These are phyloP conservation scores for Chironex yamaguchii DNA, from an alignment of 30 jellyfish, hydroid and myxozoan genomes.

Conservation along the genomic window DNA sequence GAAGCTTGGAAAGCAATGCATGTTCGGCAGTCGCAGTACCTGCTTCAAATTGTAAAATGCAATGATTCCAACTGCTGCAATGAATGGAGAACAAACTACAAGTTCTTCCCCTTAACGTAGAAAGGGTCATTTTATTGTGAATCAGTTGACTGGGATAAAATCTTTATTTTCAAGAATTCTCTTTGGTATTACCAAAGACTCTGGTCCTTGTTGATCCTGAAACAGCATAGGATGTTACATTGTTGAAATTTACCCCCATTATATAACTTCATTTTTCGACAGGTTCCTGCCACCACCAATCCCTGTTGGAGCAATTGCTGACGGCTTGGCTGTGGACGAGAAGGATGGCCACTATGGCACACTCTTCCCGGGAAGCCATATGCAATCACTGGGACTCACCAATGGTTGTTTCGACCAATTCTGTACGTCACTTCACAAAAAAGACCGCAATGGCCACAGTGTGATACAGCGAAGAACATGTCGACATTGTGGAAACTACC, in stretches of 20 bases:
- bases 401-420: neutral
- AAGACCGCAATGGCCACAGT: neutral
- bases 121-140: neutral
- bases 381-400: constrained; percentile 1
- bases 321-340: neutral
- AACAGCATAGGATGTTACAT: neutral
- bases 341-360: neutral
- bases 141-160: neutral
- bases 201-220: constrained; percentile 2
- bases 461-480: neutral
- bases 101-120: neutral
- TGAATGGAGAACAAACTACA: neutral
- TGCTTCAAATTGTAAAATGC: neutral
- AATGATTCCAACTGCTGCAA: constrained; percentile 1
- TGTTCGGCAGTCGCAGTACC: neutral
- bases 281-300: neutral
- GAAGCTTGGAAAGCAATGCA: neutral
- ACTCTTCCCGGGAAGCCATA: neutral
- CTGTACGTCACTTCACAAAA: neutral
- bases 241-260: neutral
- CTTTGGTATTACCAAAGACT: neutral
- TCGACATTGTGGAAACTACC: neutral
- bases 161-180: neutral
- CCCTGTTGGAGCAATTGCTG: neutral
- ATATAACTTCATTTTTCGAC: neutral